phyloP scores from a whole-genome alignment of 2,888 invertebrate genomes.

The Cancer borealis region DNA sequence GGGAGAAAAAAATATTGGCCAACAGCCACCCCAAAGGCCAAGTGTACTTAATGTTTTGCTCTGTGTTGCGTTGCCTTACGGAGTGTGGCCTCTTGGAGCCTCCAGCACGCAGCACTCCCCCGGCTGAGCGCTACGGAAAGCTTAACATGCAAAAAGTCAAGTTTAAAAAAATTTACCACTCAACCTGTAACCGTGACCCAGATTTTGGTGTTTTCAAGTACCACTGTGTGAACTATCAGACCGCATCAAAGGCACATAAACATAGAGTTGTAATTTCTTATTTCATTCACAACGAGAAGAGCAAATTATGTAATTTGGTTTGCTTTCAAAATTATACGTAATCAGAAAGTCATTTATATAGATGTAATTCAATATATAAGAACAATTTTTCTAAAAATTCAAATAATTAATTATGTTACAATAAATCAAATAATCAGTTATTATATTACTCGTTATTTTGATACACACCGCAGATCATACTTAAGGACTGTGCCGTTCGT shows the following conservation, averaged over 20 bases:
- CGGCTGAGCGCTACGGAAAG: too few relatives aligned
- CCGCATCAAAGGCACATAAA: too few relatives aligned
- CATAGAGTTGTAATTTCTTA: too few relatives aligned
- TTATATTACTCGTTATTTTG: background rate
- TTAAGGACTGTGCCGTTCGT: background rate
- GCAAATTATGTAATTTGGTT: too few relatives aligned
- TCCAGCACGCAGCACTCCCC: background rate
- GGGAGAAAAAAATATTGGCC: background rate
- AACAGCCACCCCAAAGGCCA: background rate
- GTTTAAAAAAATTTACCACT: background rate
- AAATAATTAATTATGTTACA: background rate
- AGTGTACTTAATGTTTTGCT: background rate
- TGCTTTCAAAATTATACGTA: too few relatives aligned
- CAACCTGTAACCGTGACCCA: background rate
- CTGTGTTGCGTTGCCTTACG: background rate
- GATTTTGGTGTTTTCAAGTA: background rate
- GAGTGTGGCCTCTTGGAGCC: background rate
- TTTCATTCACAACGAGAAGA: too few relatives aligned
- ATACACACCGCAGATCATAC: background rate
- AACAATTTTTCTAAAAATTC: too few relatives aligned
- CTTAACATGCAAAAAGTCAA: background rate
- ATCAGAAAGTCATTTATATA: too few relatives aligned
- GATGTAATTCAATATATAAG: too few relatives aligned
- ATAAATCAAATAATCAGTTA: background rate
- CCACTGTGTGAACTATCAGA: background rate